Evolutionary conservation across 2,113 vertebrate genomes (phyloP).

Genomic region (Camelus dromedarius): DNA sequence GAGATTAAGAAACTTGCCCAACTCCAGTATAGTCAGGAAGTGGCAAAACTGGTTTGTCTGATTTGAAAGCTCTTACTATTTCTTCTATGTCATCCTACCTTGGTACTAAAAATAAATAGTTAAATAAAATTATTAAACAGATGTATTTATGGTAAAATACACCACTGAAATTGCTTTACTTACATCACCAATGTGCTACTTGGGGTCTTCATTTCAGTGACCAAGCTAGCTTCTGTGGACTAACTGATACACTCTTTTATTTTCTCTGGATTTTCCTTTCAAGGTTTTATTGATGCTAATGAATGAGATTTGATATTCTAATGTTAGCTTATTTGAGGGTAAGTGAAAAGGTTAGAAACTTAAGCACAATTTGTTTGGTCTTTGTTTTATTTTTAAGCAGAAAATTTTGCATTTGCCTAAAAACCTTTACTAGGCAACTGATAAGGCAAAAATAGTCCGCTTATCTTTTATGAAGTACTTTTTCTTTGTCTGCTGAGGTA

Average conservation of each 20-base stretch:
- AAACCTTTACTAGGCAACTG: neutral
- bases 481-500: neutral
- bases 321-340: neutral
- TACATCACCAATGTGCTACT: neutral
- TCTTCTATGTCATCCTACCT: slow-evolving; percentile 17
- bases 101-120: slow-evolving; percentile 65
- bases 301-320: neutral
- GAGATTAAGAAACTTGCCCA: slow-evolving; percentile 74
- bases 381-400: slow-evolving; percentile 28
- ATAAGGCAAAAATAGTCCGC: neutral
- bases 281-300: neutral
- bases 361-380: neutral
- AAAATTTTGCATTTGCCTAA: neutral
- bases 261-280: slow-evolving; percentile 10
- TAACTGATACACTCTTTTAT: neutral
- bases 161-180: neutral
- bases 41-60: slow-evolving; percentile 75
- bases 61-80: slow-evolving; percentile 47
- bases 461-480: slow-evolving; percentile 40
- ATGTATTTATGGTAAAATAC: slow-evolving; percentile 8
- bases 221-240: neutral
- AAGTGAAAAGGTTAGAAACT: neutral
- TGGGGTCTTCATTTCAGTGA: neutral
- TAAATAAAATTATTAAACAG: slow-evolving; percentile 52
- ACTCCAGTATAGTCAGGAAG: slow-evolving; percentile 58